phyloP scores from a whole-genome alignment of 2,113 vertebrate species.

The Lamprotornis superbus region DNA sequence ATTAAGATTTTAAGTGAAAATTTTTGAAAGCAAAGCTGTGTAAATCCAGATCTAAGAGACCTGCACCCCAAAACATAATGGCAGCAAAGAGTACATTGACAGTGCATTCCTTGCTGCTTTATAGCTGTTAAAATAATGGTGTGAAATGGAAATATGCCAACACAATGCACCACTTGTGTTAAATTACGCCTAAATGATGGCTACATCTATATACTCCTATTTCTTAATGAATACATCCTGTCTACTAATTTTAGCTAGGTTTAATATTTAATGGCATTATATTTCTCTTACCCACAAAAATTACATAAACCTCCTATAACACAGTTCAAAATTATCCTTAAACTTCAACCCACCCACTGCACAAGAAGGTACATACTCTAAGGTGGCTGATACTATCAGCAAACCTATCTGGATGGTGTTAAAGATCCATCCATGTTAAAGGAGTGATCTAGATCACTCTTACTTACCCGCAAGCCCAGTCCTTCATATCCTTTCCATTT shows the following conservation, averaged over 20 bases:
- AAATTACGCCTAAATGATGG: background rate
- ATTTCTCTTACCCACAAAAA: background rate
- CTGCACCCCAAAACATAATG: background rate
- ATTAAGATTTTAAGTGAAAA: background rate
- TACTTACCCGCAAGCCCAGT: background rate
- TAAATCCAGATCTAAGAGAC: background rate
- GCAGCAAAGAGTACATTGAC: background rate
- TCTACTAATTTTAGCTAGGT: background rate
- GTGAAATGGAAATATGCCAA: background rate
- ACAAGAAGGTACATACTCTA: background rate
- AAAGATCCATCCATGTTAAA: background rate
- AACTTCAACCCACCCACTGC: background rate
- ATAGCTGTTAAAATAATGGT: background rate
- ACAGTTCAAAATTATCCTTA: background rate
- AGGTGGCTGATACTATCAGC: background rate
- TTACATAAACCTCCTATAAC: background rate
- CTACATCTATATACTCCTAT: background rate
- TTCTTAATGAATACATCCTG: background rate
- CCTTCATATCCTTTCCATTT: background rate
- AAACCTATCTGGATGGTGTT: background rate
- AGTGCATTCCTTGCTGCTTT: background rate
- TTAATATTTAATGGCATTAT: background rate
- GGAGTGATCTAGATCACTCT: too few species aligned
- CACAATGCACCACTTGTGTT: background rate
- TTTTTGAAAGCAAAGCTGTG: background rate